phyloP scores from a whole-genome alignment of 2,888 invertebrate genomes.

The Emmelina monodactyla region DNA sequence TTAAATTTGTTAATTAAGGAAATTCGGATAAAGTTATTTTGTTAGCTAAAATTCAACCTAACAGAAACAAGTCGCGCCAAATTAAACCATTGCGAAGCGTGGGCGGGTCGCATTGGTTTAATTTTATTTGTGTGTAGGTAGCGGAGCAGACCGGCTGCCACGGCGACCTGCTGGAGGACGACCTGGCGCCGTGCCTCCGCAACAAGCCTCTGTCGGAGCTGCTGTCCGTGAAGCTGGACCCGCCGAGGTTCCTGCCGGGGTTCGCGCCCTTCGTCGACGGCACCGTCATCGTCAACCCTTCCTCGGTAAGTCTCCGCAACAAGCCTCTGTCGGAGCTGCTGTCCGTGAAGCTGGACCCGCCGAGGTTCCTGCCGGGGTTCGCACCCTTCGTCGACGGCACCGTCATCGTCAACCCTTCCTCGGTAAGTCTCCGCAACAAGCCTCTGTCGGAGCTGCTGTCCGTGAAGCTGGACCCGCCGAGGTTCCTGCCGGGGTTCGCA shows the following conservation, averaged over 20 bases:
- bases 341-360: constrained; percentile 78
- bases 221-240: constrained; percentile 76
- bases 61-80: too few species aligned
- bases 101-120: too few species aligned
- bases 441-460: constrained; percentile 77
- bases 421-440: constrained; percentile 75
- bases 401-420: constrained; percentile 73
- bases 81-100: too few species aligned
- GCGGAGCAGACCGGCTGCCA: constrained; percentile 86
- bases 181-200: constrained; percentile 84
- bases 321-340: constrained; percentile 79
- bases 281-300: constrained; percentile 77
- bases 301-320: constrained; percentile 71
- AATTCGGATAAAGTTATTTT: too few species aligned
- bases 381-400: constrained; percentile 96
- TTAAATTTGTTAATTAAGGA: too few species aligned
- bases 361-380: constrained; percentile 85
- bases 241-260: constrained; percentile 84
- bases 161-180: constrained; percentile 81
- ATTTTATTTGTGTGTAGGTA: constrained; percentile 53
- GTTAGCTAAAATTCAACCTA: too few species aligned
- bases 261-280: constrained; percentile 97
- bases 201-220: constrained; percentile 79
- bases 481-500: constrained; percentile 89
- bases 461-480: constrained; percentile 79